Evolutionary conservation across 2,888 invertebrate genomes (phyloP), one percentile per base, ranked within the genome.

Genomic region (Leptothorax acervorum): DNA sequence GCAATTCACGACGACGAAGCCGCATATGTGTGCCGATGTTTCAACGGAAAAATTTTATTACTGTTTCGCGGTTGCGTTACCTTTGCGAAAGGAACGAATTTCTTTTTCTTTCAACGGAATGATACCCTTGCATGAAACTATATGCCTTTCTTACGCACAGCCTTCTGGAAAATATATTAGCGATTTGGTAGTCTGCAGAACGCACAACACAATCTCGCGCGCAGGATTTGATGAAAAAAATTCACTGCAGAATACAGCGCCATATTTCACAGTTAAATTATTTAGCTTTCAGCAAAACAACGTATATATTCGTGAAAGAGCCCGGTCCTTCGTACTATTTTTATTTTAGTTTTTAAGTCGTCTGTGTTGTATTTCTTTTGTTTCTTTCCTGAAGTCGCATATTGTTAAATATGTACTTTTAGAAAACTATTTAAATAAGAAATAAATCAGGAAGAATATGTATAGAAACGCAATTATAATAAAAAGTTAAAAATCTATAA

Each of bases 151-250:
- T 9, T n/a, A 68, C 79, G 57, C 45, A 35, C 45, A 31, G 15
- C 6, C 28, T 31, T 8, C 12, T 76, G 28, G 12, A 66, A 66
- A 78, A 57, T 35, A n/a, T 48, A 68, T 78, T 42, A 42, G 12
- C n/a, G 35, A 68, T 63, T 31, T n/a, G 5, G n/a, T 31, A 12
- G 31, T 60, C 45, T 28, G 23, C 31, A 11, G 2, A 35, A 57
- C 2, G 12, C 15, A 5, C 57, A 57, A 4, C 9, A 55, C 57
- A 45, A 53, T 70, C 70, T 53, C 23, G 57, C 15, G 35, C 12
- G 35, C 12, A 65, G 18, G n/a, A 53, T 53, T 76, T 76, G 51
- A 28, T 63, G 8, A 65, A 79, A 79, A 78, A 78, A 78, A 78
- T 66, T 51, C 18, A 18, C n/a, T 45, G 42, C 31, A 23, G 42